phyloP scores from a whole-genome alignment of 1,140 invertebrate genomes.

The Drosophila teissieri region DNA sequence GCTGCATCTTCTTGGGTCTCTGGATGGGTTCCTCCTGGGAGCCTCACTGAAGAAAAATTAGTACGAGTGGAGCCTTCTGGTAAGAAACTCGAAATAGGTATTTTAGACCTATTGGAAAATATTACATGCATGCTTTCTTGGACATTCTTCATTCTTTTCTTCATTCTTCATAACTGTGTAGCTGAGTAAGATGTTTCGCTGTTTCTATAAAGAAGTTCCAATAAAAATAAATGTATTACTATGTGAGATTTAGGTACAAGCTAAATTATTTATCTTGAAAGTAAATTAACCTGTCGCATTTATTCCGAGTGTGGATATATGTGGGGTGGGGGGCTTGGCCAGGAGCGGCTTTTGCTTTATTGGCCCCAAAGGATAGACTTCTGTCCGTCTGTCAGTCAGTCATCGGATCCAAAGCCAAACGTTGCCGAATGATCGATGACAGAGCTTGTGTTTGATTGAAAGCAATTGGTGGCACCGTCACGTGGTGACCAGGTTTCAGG shows the following conservation, averaged over 20 bases:
- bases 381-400: constrained; percentile 45
- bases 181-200: too few species aligned
- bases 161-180: too few species aligned
- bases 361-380: constrained; percentile 73
- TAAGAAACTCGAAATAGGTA: not conserved
- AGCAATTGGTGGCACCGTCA: constrained; percentile 82
- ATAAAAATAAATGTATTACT: too few species aligned
- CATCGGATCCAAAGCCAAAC: constrained; percentile 31
- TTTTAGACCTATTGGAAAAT: too few species aligned
- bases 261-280: too few species aligned
- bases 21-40: constrained; percentile 23
- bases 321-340: constrained; percentile 27
- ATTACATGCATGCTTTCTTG: too few species aligned
- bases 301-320: constrained; percentile 7
- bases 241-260: too few species aligned
- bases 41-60: not conserved
- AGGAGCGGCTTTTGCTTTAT: constrained; percentile 72
- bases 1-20: constrained; percentile 52
- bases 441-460: constrained; percentile 82
- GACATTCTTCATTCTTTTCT: too few species aligned
- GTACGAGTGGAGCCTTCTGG: not conserved
- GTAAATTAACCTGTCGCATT: not conserved
- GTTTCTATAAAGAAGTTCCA: too few species aligned
- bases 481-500: constrained; percentile 43
- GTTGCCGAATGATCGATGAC: constrained; percentile 77